Evolutionary conservation across 2,888 invertebrate species (phyloP).

Genomic region (Callyntrura sp.): DNA sequence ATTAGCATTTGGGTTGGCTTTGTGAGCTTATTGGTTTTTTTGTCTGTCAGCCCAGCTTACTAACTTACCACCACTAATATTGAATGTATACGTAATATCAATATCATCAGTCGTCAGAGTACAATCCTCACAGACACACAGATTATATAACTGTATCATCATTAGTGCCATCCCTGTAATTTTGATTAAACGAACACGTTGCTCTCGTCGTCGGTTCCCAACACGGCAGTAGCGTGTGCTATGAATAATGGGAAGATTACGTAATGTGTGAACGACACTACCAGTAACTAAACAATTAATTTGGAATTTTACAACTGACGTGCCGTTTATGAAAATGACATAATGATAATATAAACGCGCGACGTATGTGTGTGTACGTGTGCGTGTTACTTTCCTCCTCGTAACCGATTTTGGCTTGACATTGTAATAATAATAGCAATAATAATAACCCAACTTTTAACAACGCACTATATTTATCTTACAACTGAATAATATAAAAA

Average conservation of each 20-base stretch:
- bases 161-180: too few relatives aligned
- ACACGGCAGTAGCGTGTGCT: too few relatives aligned
- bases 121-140: too few relatives aligned
- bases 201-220: too few relatives aligned
- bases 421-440: not conserved
- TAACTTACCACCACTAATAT: not conserved
- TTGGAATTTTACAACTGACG: conserved; percentile 46
- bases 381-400: not conserved
- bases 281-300: conserved; percentile 30
- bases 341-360: not conserved
- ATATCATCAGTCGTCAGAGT: too few relatives aligned
- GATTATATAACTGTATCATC: too few relatives aligned
- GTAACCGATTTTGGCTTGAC: not conserved
- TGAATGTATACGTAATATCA: too few relatives aligned
- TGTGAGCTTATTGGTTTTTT: not conserved
- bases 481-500: conserved; percentile 7
- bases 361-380: too few relatives aligned
- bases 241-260: too few relatives aligned
- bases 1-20: conserved; percentile 23
- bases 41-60: not conserved
- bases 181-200: too few relatives aligned
- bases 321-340: not conserved
- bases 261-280: conserved; percentile 1
- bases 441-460: too few relatives aligned
- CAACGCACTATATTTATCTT: too few relatives aligned